These are phyloP conservation scores for Arizona elegans DNA, from an alignment of 2,113 vertebrate genomes.

Conservation along the genomic window DNA sequence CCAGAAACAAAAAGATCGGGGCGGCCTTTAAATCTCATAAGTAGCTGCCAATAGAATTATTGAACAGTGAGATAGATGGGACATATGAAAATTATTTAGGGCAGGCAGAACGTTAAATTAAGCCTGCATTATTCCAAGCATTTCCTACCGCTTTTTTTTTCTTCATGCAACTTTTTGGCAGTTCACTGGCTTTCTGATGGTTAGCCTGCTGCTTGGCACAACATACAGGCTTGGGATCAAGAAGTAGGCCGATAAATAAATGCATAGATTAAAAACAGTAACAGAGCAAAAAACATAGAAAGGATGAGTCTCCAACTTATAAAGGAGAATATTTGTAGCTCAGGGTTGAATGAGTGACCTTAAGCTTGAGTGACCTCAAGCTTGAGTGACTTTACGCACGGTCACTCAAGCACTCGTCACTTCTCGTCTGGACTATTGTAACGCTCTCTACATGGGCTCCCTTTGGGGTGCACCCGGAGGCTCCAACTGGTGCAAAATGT, in stretches of 20 bases:
- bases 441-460: too few relatives aligned
- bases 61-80: not conserved
- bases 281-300: not conserved
- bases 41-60: not conserved
- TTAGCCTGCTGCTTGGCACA: not conserved
- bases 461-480: too few relatives aligned
- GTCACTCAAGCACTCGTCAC: too few relatives aligned
- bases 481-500: too few relatives aligned
- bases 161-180: not conserved
- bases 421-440: too few relatives aligned
- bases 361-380: too few relatives aligned
- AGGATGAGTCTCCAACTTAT: not conserved
- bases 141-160: not conserved
- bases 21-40: not conserved
- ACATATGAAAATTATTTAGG: not conserved
- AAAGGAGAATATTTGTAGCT: not conserved
- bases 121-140: not conserved
- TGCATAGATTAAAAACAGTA: not conserved
- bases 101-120: not conserved
- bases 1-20: not conserved
- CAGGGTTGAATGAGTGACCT: not conserved
- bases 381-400: too few relatives aligned
- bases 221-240: not conserved
- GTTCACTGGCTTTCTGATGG: not conserved
- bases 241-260: not conserved